A percentile compares a stretch with the other conserved stretches of the same genome.
These are phyloP conservation scores for Notarius quadriscutis DNA, from an alignment of 2,113 vertebrate genomes.

Conservation along the genomic window DNA sequence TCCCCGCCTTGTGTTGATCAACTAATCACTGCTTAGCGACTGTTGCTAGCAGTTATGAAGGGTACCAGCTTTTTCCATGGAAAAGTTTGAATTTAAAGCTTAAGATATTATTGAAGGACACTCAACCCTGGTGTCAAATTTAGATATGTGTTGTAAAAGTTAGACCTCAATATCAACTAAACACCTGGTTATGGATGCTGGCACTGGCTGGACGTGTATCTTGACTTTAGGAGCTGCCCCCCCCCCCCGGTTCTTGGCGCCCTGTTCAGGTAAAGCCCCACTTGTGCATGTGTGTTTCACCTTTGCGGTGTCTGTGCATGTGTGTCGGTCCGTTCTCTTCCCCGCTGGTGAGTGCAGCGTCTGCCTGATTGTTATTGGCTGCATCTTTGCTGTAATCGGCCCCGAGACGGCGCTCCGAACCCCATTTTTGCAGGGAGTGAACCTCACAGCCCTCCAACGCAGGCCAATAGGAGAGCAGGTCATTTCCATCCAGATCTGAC, in stretches of 20 bases:
- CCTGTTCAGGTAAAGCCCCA: background rate
- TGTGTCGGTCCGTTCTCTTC: constrained; percentile 88
- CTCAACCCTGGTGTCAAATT: background rate
- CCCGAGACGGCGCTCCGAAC: constrained; percentile 92
- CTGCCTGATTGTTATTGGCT: constrained; percentile 91
- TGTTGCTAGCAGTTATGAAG: background rate
- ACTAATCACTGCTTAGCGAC: background rate
- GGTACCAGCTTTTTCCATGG: background rate
- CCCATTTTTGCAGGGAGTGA: constrained; percentile 92
- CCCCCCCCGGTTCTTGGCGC: background rate
- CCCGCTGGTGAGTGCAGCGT: constrained; percentile 89
- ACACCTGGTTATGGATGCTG: background rate
- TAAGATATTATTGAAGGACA: background rate
- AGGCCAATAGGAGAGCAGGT: constrained; percentile 96
- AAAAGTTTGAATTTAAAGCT: background rate
- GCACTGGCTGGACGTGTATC: background rate
- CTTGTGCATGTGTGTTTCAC: constrained; percentile 64
- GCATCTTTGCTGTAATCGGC: constrained; percentile 89
- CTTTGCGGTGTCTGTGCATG: constrained; percentile 89
- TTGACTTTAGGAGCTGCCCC: background rate
- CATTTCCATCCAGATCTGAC: constrained; percentile 93
- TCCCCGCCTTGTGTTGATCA: background rate
- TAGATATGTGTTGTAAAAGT: background rate
- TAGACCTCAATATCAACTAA: background rate
- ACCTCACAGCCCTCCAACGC: constrained; percentile 88